Evolutionary conservation across 2,888 invertebrate genomes (phyloP).

Genomic region (Lordiphosa fenestrarum): DNA sequence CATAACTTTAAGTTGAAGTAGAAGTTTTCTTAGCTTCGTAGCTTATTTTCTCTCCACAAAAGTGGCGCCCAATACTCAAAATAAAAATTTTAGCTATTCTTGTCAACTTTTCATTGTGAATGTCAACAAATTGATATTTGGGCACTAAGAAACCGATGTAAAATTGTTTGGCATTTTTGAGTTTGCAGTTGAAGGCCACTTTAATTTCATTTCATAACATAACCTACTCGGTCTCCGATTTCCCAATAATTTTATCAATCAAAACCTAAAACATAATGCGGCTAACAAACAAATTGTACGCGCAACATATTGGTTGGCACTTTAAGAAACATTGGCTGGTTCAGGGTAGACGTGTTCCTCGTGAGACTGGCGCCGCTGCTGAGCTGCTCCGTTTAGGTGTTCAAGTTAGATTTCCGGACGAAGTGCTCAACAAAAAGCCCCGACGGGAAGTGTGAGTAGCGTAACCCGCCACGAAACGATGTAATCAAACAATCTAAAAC

Average conservation of each 20-base stretch:
- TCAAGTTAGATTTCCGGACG: constrained; percentile 83
- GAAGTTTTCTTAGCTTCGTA: no score
- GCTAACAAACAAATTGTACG: constrained; percentile 83
- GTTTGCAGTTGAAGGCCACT: not conserved
- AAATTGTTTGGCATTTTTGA: not conserved
- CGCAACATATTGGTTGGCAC: constrained; percentile 88
- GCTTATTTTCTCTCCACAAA: no score
- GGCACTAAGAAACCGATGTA: no score
- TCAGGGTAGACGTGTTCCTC: constrained; percentile 84
- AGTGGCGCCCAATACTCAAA: no score
- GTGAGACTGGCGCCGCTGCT: constrained; percentile 82
- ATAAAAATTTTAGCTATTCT: no score
- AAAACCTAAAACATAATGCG: constrained; percentile 82
- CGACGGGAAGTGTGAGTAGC: constrained; percentile 36
- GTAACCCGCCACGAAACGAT: not conserved
- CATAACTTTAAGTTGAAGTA: no score
- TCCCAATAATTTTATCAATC: not conserved
- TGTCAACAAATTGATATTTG: no score
- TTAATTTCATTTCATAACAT: constrained; percentile 6
- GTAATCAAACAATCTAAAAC: not conserved
- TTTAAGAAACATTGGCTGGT: constrained; percentile 87
- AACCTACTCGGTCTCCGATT: constrained; percentile 1
- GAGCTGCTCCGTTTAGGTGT: constrained; percentile 83
- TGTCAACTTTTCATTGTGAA: no score
- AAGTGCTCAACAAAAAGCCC: constrained; percentile 81